Conservation (phyloP, 2,888 invertebrate species). For the Cerceris rybyensis region DNA sequence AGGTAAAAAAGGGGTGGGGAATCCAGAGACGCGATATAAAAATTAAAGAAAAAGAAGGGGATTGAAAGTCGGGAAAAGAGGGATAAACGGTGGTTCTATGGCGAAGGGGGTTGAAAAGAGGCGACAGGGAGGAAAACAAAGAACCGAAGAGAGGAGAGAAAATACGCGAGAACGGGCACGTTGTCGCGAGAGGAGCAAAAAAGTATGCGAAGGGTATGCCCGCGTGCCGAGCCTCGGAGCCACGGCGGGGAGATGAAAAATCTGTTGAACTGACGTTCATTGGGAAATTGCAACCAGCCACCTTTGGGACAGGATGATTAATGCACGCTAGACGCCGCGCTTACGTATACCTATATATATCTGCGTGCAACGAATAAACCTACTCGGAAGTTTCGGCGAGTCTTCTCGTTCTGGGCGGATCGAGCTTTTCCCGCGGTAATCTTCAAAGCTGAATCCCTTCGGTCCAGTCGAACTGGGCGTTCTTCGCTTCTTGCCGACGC, state of each 20-base stretch:
- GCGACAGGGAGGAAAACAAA: slow-evolving; percentile 35
- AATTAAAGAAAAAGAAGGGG: background rate
- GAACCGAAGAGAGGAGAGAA: slow-evolving; percentile 44
- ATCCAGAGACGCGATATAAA: background rate
- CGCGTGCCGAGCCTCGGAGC: slow-evolving; percentile 2
- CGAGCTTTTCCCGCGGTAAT: slow-evolving; percentile 41
- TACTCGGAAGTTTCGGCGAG: slow-evolving; percentile 45
- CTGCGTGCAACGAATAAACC: background rate
- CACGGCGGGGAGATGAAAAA: slow-evolving; percentile 59
- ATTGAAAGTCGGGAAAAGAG: background rate
- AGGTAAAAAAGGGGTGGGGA: slow-evolving; percentile 16
- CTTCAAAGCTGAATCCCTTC: slow-evolving; percentile 7
- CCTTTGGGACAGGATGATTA: slow-evolving; percentile 70
- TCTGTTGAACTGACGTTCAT: slow-evolving; percentile 70
- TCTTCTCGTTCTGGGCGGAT: slow-evolving; percentile 26
- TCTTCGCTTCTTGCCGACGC: no score
- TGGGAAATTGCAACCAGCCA: slow-evolving; percentile 71
- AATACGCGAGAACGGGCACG: slow-evolving; percentile 46
- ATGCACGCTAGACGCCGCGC: slow-evolving; percentile 48
- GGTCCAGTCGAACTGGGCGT: no score
- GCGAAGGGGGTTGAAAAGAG: background rate
- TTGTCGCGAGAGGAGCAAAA: slow-evolving; percentile 23
- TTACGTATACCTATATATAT: background rate
- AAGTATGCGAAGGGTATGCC: slow-evolving; percentile 33
- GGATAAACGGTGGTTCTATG: slow-evolving; percentile 40